These are phyloP conservation scores for Rana temporaria DNA, from an alignment of 2,113 vertebrate genomes.

Conservation along the genomic window DNA sequence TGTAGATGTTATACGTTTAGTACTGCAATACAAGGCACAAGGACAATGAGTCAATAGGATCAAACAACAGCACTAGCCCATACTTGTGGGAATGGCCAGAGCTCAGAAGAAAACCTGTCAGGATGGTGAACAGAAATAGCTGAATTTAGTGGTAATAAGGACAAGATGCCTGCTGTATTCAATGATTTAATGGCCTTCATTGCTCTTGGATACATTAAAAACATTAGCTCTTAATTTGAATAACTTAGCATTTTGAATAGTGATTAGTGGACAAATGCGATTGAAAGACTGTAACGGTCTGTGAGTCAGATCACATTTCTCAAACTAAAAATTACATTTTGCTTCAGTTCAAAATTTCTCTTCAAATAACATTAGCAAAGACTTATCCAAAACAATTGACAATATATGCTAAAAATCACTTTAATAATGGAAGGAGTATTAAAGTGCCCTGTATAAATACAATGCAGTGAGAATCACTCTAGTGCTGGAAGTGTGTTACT, in stretches of 20 bases:
- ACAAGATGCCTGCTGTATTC: slow-evolving; percentile 27
- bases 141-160: slow-evolving; percentile 33
- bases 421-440: too few relatives aligned
- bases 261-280: slow-evolving; percentile 22
- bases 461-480: too few relatives aligned
- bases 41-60: slow-evolving; percentile 49
- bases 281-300: slow-evolving; percentile 26
- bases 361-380: too few relatives aligned
- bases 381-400: too few relatives aligned
- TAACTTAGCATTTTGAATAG: slow-evolving; percentile 41
- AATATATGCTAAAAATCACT: too few relatives aligned
- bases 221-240: slow-evolving; percentile 28
- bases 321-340: not conserved
- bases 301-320: not conserved
- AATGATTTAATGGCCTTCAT: not conserved
- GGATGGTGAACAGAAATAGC: slow-evolving; percentile 45
- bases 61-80: slow-evolving; percentile 38
- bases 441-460: too few relatives aligned
- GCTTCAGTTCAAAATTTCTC: too few relatives aligned
- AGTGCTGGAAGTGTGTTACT: too few relatives aligned
- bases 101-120: slow-evolving; percentile 51
- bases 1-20: slow-evolving; percentile 47
- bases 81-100: slow-evolving; percentile 49
- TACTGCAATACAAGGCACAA: slow-evolving; percentile 38
- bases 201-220: slow-evolving; percentile 31